A percentile compares a stretch with the other conserved stretches of the same genome.
Conservation (phyloP, 1,140 invertebrate genomes). For the Asobara japonica region DNA sequence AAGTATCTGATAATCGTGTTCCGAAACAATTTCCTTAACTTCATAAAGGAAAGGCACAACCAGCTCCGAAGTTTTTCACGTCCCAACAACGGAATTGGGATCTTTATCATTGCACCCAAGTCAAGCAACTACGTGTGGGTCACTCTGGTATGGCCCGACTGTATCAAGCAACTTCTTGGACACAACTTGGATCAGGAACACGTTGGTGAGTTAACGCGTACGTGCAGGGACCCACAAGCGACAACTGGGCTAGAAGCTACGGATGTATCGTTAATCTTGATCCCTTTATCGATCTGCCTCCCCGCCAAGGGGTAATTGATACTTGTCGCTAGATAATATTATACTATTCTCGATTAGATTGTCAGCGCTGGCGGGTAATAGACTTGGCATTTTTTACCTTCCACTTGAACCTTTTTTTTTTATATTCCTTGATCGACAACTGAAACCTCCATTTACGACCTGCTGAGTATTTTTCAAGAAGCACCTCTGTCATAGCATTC, state of each 20-base stretch:
- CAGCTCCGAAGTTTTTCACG: constrained; percentile 14
- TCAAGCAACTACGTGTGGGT: constrained; percentile 9
- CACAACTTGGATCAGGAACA: background rate
- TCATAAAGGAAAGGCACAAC: background rate
- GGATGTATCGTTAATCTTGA: background rate
- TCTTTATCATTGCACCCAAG: constrained; percentile 11
- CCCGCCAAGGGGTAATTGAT: background rate
- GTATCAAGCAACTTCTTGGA: constrained; percentile 4
- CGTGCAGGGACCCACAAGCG: background rate
- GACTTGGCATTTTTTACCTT: background rate
- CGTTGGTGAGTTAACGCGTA: constrained; percentile 14
- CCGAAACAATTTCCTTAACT: background rate
- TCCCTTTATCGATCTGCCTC: background rate
- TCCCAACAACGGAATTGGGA: background rate
- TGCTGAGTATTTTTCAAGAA: constrained; percentile 3
- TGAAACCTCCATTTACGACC: constrained; percentile 10
- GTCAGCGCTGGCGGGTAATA: background rate
- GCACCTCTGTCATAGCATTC: constrained; percentile 29
- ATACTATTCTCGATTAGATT: background rate
- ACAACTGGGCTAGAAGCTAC: background rate
- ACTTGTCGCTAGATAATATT: background rate
- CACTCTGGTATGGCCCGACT: background rate
- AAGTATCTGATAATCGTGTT: background rate
- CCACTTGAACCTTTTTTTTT: background rate
- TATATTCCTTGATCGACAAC: background rate